Conservation (phyloP, 2,113 vertebrate genomes). For the Nipponia nippon region DNA sequence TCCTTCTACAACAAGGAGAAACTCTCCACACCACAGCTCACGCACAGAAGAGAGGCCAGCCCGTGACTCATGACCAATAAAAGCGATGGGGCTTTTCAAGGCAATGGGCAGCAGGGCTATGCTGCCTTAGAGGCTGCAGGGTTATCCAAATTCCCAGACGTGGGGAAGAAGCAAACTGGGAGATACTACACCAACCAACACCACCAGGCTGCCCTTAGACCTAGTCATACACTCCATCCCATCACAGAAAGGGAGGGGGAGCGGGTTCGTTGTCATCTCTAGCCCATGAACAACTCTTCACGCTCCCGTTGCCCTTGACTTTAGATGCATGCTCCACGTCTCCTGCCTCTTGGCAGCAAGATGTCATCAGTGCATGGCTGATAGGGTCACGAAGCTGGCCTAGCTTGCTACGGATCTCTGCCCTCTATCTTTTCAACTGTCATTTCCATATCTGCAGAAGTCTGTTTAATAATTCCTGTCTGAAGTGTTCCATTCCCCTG, state of each 20-base stretch:
- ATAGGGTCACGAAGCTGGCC: not conserved
- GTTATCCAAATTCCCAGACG: not conserved
- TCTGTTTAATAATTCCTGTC: not conserved
- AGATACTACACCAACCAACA: not conserved
- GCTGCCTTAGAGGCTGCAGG: not conserved
- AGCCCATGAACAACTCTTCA: not conserved
- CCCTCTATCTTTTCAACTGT: not conserved
- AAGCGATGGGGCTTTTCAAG: not conserved
- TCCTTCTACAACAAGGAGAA: not conserved
- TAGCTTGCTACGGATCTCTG: not conserved
- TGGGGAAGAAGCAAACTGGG: not conserved
- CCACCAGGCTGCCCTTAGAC: not conserved
- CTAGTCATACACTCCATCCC: not conserved
- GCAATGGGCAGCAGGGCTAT: not conserved
- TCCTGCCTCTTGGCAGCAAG: not conserved
- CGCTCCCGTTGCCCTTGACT: rapidly evolving
- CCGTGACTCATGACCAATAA: not conserved
- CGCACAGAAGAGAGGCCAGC: not conserved
- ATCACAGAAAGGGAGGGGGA: not conserved
- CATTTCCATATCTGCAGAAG: not conserved
- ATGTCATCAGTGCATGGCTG: not conserved
- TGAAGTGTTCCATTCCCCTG: not conserved
- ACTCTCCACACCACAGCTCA: not conserved
- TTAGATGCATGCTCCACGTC: not conserved
- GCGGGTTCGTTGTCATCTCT: not conserved